These are phyloP conservation scores for Actinia tenebrosa DNA, from an alignment of 64 coral and sea anemone genomes.

Conservation along the genomic window DNA sequence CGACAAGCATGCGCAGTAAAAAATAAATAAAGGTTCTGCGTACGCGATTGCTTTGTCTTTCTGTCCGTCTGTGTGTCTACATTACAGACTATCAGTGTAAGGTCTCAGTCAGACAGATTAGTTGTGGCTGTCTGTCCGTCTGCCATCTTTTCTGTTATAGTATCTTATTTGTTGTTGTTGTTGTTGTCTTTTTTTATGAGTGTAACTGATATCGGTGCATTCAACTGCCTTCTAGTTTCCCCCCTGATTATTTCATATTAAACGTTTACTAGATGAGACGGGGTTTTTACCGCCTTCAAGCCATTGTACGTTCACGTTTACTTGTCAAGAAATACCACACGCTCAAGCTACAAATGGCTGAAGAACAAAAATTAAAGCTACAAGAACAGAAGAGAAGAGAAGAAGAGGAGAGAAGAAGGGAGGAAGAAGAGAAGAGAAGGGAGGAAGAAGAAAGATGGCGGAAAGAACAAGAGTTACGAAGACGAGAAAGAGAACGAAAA, in stretches of 20 bases:
- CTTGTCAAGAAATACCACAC: background rate
- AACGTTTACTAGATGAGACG: slow-evolving; percentile 3
- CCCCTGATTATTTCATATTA: no score
- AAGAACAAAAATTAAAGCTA: slow-evolving; percentile 7
- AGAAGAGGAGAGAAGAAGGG: background rate
- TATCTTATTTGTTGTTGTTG: background rate
- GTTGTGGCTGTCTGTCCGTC: background rate
- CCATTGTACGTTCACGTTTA: slow-evolving; percentile 8
- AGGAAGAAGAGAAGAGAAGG: no score
- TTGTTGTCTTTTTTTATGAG: background rate
- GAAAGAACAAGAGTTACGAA: background rate
- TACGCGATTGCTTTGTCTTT: background rate
- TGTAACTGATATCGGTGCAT: no score
- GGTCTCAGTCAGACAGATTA: background rate
- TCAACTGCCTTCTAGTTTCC: background rate
- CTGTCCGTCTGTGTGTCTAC: background rate
- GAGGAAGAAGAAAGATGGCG: no score
- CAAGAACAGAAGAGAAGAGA: slow-evolving; percentile 23
- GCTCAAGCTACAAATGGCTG: background rate
- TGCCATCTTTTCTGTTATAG: background rate
- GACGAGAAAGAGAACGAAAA: slow-evolving; percentile 30
- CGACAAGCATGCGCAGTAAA: no score
- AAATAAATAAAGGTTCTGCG: no score
- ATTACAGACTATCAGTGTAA: background rate
- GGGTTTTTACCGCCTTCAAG: slow-evolving; percentile 47